Conservation (phyloP, 2,888 invertebrate species). For the Dendrolimus pini region DNA sequence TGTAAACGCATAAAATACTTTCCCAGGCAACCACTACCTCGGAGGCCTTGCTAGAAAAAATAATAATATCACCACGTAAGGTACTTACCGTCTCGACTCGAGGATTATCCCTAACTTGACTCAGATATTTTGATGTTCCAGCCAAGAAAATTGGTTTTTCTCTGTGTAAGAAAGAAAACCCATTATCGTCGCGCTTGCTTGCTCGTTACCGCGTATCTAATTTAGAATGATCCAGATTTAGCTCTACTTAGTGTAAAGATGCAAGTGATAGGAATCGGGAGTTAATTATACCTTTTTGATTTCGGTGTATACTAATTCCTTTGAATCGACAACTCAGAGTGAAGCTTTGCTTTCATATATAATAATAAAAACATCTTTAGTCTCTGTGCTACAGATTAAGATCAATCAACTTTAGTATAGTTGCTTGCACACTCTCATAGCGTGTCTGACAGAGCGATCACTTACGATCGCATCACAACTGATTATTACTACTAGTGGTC, state of each 20-base stretch:
- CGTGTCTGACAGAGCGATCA: no score
- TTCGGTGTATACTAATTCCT: no score
- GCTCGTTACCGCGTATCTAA: slow-evolving; percentile 55
- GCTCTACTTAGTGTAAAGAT: slow-evolving; percentile 21
- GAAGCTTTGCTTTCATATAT: no score
- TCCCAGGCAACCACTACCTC: slow-evolving; percentile 13
- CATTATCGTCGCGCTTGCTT: slow-evolving; percentile 46
- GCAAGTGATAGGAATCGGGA: background rate
- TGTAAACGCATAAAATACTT: background rate
- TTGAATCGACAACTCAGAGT: no score
- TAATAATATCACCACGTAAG: slow-evolving; percentile 39
- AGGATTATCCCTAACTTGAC: slow-evolving; percentile 55
- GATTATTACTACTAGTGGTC: no score
- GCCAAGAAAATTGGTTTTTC: slow-evolving; percentile 57
- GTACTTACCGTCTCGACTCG: slow-evolving; percentile 43
- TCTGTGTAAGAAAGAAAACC: slow-evolving; percentile 48
- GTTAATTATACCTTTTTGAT: background rate
- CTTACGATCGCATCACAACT: no score
- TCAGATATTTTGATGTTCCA: slow-evolving; percentile 63
- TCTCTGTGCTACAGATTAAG: no score
- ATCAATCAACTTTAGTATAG: no score
- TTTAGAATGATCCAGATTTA: slow-evolving; percentile 58
- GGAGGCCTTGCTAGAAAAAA: slow-evolving; percentile 29
- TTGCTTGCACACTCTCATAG: no score
- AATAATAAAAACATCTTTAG: no score